A percentile compares a stretch with the other conserved stretches of the same genome.
Conservation (phyloP, 2,113 vertebrate genomes). For the Natator depressus region DNA sequence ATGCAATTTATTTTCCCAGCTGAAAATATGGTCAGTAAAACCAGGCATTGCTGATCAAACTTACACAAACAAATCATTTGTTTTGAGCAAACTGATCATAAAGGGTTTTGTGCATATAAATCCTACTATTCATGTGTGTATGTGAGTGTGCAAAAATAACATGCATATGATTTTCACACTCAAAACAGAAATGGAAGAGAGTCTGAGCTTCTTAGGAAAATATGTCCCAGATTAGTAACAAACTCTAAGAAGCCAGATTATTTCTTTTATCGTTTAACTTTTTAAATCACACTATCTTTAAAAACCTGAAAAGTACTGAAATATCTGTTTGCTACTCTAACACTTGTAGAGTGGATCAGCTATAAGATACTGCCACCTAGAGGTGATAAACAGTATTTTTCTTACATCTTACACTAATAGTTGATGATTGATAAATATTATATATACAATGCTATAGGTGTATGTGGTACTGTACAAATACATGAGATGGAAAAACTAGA, state of each 20-base stretch:
- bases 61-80: not conserved
- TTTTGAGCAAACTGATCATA: not conserved
- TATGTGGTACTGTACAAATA: not conserved
- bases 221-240: not conserved
- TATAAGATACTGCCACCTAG: constrained; percentile 67
- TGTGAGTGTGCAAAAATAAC: not conserved
- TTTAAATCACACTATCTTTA: not conserved
- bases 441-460: fast-evolving
- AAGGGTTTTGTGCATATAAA: not conserved
- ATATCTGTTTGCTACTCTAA: not conserved
- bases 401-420: not conserved
- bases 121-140: not conserved
- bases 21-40: not conserved
- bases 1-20: not conserved
- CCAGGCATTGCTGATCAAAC: not conserved
- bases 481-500: not conserved
- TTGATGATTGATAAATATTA: not conserved
- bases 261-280: not conserved
- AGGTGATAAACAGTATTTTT: constrained; percentile 23
- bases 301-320: not conserved
- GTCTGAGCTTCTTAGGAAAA: not conserved
- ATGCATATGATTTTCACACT: not conserved
- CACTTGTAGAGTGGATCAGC: not conserved
- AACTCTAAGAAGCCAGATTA: not conserved
- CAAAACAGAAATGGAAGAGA: not conserved